phyloP scores from a whole-genome alignment of 2,888 invertebrate species.

The Copidosoma aretas region DNA sequence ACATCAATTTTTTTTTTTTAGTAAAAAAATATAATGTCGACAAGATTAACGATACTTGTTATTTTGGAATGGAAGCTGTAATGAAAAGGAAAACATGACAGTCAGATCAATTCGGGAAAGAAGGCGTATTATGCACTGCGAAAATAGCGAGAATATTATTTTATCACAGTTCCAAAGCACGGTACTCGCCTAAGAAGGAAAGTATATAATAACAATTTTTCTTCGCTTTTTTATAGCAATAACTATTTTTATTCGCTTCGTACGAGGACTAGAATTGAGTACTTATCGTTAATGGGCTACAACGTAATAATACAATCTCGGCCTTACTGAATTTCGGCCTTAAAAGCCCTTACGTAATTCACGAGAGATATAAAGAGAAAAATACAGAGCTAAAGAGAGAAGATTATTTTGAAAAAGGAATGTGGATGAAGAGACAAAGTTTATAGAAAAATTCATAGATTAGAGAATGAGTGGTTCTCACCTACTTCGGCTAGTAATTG shows the following conservation, averaged over 20 bases:
- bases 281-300: constrained; percentile 57
- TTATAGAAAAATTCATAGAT: constrained; percentile 4
- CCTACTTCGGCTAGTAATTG: too few species aligned
- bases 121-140: constrained; percentile 2
- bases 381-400: background rate
- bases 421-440: background rate
- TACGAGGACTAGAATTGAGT: constrained; percentile 62
- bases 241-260: constrained; percentile 38
- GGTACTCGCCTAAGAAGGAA: background rate
- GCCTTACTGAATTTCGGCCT: background rate
- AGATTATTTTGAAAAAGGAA: too few species aligned
- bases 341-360: constrained; percentile 6
- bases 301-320: constrained; percentile 37
- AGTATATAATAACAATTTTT: background rate
- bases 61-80: too few species aligned
- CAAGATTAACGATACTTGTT: background rate
- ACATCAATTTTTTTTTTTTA: too few species aligned
- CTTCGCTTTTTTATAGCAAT: constrained; percentile 6
- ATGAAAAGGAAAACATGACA: too few species aligned
- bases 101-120: too few species aligned
- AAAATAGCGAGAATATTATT: constrained; percentile 46
- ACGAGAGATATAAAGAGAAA: constrained; percentile 23
- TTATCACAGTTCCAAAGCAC: constrained; percentile 58
- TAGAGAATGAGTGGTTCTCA: background rate
- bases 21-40: background rate